These are phyloP conservation scores for Bambusicola thoracicus DNA, from an alignment of 2,113 vertebrate genomes.

Conservation along the genomic window DNA sequence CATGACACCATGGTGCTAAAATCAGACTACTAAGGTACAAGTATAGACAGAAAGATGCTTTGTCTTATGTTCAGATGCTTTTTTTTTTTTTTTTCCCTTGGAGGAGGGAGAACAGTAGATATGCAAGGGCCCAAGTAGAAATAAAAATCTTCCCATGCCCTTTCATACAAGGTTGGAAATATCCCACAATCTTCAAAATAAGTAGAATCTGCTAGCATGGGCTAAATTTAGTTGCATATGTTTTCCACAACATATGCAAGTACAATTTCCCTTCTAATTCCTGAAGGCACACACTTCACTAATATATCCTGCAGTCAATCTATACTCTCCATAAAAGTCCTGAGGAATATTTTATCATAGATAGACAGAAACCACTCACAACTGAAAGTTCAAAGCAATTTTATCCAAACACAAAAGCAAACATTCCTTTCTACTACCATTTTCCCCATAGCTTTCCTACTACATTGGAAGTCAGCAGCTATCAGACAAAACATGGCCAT, in stretches of 20 bases:
- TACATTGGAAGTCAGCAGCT: not conserved
- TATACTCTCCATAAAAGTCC: not conserved
- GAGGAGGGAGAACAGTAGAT: not conserved
- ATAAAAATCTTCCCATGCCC: constrained; percentile 85
- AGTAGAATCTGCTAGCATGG: constrained; percentile 60
- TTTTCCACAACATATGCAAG: constrained; percentile 67
- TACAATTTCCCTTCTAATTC: not conserved
- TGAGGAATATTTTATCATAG: not conserved
- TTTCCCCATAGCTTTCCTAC: fast-evolving
- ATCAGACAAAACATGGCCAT: not conserved
- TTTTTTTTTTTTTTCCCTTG: constrained; percentile 26
- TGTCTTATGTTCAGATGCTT: constrained; percentile 13
- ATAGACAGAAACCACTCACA: not conserved
- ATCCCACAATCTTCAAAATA: constrained; percentile 85
- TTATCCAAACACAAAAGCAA: not conserved
- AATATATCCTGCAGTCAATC: not conserved
- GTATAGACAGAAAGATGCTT: constrained; percentile 44
- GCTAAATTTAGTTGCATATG: constrained; percentile 76
- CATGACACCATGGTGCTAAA: constrained; percentile 2
- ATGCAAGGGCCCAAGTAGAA: constrained; percentile 29
- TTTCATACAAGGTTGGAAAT: constrained; percentile 80
- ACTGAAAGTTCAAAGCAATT: not conserved
- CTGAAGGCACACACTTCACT: not conserved
- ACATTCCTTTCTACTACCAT: not conserved
- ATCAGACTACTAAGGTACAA: constrained; percentile 34